These are phyloP conservation scores for Drosophila sp. DNA, from an alignment of 1,140 invertebrate species.

Conservation along the genomic window DNA sequence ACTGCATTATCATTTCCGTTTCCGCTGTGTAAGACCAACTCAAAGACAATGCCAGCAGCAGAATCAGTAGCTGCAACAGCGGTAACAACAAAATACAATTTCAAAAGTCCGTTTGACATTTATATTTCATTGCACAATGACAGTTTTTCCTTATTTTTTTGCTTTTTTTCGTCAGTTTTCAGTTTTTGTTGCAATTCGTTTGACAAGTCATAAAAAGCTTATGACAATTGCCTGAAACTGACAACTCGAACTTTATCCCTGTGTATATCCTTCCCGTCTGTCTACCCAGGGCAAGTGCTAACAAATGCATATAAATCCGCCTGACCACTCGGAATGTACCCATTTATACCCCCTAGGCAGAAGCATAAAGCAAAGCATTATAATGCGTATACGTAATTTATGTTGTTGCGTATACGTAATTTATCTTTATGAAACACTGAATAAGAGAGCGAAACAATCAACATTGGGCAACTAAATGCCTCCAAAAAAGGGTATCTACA, in stretches of 20 bases:
- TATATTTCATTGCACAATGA: slow-evolving; percentile 77
- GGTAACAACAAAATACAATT: slow-evolving; percentile 68
- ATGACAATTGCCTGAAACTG: slow-evolving; percentile 34
- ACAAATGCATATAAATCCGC: neutral
- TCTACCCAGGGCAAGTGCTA: neutral
- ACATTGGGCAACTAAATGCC: too few relatives aligned
- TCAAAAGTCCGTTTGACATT: slow-evolving; percentile 71
- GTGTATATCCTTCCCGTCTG: neutral
- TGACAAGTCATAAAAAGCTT: slow-evolving; percentile 71
- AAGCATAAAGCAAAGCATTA: too few relatives aligned
- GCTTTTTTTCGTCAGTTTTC: neutral
- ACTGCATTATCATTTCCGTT: slow-evolving; percentile 68
- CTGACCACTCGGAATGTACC: neutral
- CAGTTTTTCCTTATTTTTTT: slow-evolving; percentile 33
- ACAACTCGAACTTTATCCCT: neutral
- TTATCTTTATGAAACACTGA: too few relatives aligned
- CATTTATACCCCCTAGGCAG: too few relatives aligned
- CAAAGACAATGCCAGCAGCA: slow-evolving; percentile 47
- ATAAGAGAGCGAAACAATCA: too few relatives aligned
- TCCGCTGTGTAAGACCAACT: slow-evolving; percentile 49
- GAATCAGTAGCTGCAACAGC: slow-evolving; percentile 22
- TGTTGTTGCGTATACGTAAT: too few relatives aligned
- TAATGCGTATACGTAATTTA: too few relatives aligned
- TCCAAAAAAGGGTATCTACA: too few relatives aligned
- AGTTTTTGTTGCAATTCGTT: slow-evolving; percentile 45